Conservation (phyloP, 2,888 invertebrate genomes). For the Microctonus brassicae region DNA sequence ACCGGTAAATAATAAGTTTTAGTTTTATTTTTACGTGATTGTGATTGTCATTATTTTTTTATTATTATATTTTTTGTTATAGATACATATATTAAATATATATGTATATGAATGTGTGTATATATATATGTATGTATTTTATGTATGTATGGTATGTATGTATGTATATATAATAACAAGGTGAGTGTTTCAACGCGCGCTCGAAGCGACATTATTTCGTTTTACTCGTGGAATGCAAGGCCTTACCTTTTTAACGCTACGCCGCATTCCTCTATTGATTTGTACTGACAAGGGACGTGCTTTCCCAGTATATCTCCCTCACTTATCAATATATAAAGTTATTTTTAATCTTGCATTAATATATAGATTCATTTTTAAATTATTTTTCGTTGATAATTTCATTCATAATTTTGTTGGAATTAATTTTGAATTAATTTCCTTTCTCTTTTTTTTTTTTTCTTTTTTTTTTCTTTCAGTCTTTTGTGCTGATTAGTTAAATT, state of each 20-base stretch:
- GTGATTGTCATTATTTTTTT: slow-evolving; percentile 6
- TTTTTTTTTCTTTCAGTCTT: too few relatives aligned
- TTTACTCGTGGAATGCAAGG: slow-evolving; percentile 55
- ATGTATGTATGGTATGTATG: not conserved
- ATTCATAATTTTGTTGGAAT: too few relatives aligned
- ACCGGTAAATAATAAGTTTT: slow-evolving; percentile 14
- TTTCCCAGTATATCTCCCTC: slow-evolving; percentile 32
- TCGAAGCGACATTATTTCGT: slow-evolving; percentile 34
- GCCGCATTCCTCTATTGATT: slow-evolving; percentile 69
- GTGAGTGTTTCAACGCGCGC: slow-evolving; percentile 18
- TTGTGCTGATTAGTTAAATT: too few relatives aligned
- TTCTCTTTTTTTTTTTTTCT: not conserved
- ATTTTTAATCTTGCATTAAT: not conserved
- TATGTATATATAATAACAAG: not conserved
- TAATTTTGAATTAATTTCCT: too few relatives aligned
- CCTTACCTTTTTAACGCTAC: slow-evolving; percentile 59
- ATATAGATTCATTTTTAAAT: not conserved
- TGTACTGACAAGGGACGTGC: slow-evolving; percentile 49
- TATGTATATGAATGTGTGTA: not conserved
- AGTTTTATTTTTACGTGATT: not conserved
- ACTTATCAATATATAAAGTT: slow-evolving; percentile 6
- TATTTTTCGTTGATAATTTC: too few relatives aligned
- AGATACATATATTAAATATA: not conserved
- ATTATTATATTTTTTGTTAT: not conserved
- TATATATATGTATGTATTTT: not conserved